A percentile compares a stretch with the other conserved stretches of the same genome.
Evolutionary conservation across 2,888 invertebrate species (phyloP).

Genomic region (Hermaeophaga mercurialis): DNA sequence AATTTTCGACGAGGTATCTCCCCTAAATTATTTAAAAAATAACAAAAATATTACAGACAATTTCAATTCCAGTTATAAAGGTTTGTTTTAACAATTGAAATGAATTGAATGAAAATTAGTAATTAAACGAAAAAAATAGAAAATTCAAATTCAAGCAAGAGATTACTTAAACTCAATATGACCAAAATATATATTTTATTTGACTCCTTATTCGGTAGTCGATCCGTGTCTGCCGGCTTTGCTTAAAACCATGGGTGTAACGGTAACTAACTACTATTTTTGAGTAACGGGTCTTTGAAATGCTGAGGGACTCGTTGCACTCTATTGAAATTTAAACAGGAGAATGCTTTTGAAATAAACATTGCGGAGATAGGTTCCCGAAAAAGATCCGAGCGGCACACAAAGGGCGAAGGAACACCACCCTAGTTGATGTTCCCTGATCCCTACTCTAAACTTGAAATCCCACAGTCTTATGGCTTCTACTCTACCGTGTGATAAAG

Average conservation of each 20-base stretch:
- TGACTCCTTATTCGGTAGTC: no score
- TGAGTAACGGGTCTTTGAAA: constrained; percentile 45
- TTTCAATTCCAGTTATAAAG: no score
- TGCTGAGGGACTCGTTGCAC: constrained; percentile 42
- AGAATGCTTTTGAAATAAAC: constrained; percentile 47
- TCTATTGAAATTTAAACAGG: constrained; percentile 47
- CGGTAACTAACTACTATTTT: constrained; percentile 43
- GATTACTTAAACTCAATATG: no score
- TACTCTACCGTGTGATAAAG: constrained; percentile 49
- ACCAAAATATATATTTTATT: no score
- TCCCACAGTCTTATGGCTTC: constrained; percentile 44
- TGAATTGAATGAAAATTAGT: no score
- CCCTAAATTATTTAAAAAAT: no score
- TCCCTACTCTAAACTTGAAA: constrained; percentile 47
- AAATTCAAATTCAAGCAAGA: no score
- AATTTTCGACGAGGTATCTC: no score
- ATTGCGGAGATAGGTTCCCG: constrained; percentile 43
- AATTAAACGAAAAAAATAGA: no score
- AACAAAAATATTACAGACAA: no score
- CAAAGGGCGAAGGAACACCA: constrained; percentile 43
- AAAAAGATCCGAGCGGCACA: constrained; percentile 43
- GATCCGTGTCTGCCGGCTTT: no score
- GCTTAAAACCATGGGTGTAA: constrained; percentile 44
- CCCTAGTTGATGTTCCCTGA: constrained; percentile 43
- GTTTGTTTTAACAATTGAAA: no score